Conservation (phyloP, 2,888 invertebrate genomes). For the Caenorhabditis zanzibari region DNA sequence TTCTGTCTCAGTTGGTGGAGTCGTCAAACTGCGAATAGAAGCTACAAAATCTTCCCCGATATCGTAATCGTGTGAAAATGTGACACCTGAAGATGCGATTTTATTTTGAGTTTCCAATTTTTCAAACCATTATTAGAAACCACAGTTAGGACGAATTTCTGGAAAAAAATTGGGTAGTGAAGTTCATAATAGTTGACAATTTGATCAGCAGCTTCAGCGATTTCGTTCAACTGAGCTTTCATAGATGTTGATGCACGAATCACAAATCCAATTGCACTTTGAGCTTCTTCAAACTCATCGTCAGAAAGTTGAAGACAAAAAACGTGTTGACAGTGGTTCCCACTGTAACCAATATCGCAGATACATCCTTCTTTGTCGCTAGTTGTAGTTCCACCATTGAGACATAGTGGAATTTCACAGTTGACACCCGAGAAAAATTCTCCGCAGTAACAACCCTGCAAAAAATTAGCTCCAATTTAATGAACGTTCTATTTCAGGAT, state of each 20-base stretch:
- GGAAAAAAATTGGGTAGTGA: slow-evolving; percentile 65
- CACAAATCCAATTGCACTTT: slow-evolving; percentile 74
- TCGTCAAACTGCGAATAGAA: slow-evolving; percentile 54
- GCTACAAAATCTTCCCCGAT: slow-evolving; percentile 51
- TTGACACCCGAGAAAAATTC: slow-evolving; percentile 70
- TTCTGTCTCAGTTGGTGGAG: slow-evolving; percentile 68
- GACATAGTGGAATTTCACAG: slow-evolving; percentile 72
- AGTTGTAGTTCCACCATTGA: slow-evolving; percentile 69
- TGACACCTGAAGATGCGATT: slow-evolving; percentile 35
- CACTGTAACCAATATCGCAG: slow-evolving; percentile 64
- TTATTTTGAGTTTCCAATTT: too few species aligned
- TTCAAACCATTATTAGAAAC: slow-evolving; percentile 69
- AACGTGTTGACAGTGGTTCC: slow-evolving; percentile 71
- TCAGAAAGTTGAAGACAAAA: slow-evolving; percentile 56
- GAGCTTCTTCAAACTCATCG: slow-evolving; percentile 65
- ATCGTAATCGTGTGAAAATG: slow-evolving; percentile 58
- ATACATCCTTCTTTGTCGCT: slow-evolving; percentile 60
- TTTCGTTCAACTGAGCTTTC: slow-evolving; percentile 64
- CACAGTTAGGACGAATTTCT: slow-evolving; percentile 68
- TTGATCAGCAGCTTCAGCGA: slow-evolving; percentile 57
- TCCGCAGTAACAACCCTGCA: slow-evolving; percentile 74
- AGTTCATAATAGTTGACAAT: slow-evolving; percentile 57
- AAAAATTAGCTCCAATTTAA: background rate
- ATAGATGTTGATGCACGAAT: slow-evolving; percentile 69
- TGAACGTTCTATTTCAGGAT: background rate